A percentile compares a stretch with the other conserved stretches of the same genome.
Conservation (phyloP, 2,113 vertebrate genomes). For the Lampris incognitus region DNA sequence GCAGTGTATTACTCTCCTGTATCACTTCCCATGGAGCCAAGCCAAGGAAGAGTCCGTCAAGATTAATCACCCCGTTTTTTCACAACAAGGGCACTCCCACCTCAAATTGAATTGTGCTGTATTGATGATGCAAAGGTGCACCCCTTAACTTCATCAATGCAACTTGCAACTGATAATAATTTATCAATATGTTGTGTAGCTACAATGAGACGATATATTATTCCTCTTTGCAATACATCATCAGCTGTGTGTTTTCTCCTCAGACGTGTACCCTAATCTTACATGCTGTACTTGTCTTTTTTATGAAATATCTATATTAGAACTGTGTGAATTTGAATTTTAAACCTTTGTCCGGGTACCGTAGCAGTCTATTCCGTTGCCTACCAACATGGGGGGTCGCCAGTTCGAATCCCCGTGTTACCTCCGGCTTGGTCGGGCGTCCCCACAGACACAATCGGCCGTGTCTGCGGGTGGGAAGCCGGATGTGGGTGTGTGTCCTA, state of each 20-base stretch:
- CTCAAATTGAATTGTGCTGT: conserved; percentile 41
- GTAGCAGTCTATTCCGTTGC: no score
- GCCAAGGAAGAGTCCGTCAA: conserved; percentile 64
- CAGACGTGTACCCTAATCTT: not conserved
- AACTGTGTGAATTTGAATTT: no score
- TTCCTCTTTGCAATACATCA: not conserved
- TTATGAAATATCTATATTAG: no score
- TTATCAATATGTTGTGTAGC: conserved; percentile 44
- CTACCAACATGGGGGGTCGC: no score
- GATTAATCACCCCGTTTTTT: conserved; percentile 64
- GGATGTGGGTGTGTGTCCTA: no score
- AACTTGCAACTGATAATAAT: conserved; percentile 32
- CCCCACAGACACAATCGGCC: no score
- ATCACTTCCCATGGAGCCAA: conserved; percentile 55
- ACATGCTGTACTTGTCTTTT: not conserved
- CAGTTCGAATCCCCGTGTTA: no score
- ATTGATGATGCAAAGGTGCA: conserved; percentile 27
- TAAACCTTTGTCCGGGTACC: no score
- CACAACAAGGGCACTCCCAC: conserved; percentile 41
- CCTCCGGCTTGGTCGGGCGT: no score
- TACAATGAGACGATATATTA: not conserved
- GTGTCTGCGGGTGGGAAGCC: no score
- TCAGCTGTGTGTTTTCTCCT: not conserved
- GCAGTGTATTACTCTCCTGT: conserved; percentile 59
- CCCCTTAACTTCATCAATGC: conserved; percentile 28